Base-by-base conservation (phyloP, 2,113 vertebrate species). In the Pachyramphus minor region DNA sequence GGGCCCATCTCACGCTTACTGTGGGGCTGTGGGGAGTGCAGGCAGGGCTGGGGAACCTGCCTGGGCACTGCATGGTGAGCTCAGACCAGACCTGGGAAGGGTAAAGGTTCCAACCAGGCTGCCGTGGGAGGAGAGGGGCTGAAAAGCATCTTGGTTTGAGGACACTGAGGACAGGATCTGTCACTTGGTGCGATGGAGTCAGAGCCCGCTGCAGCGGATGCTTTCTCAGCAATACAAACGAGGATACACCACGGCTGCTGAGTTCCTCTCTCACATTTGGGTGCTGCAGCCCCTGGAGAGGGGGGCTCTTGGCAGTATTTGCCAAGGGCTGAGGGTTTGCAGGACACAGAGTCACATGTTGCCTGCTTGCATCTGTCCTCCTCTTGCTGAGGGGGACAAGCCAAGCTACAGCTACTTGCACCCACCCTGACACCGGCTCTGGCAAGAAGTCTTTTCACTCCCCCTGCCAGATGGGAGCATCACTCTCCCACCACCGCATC, bases 1-100 rank as follows among this genome's bases (percentile, higher is more conserved):
- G 31, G 7, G 35, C 0, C 0, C 1, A 2, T 33, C 62, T 15
- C 21, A 11, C 0, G 3, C 76, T 41, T 62, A 50, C 63, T 3
- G 0, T 21, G 35, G 50, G 55, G 30, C 62, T 56, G 30, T 5
- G 33, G 18, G 24, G 35, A 22, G 63, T 0, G 4, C 30, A 3
- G 45, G 72, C 63, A 24, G 44, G 62, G 58, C 49, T 41, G 64
- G 45, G 52, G 22, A 10, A 30, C 35, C 55, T 87, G 52, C 69
- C 41, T 0, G 0, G 71, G 8, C 14, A 5, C 42, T 30, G 53
- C 63, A 77, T 44, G 62, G 76, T 86, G 81, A 95, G 71, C 71
- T 95, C 31, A 4, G 15, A 66, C 9, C 31, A 4, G 15, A 66
- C 9, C 23, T 1, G 31, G 58, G 14, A 67, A 33, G 33, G 7